Evolutionary conservation across 2,888 invertebrate genomes (phyloP).

Genomic region (Eupeodes latifasciatus): DNA sequence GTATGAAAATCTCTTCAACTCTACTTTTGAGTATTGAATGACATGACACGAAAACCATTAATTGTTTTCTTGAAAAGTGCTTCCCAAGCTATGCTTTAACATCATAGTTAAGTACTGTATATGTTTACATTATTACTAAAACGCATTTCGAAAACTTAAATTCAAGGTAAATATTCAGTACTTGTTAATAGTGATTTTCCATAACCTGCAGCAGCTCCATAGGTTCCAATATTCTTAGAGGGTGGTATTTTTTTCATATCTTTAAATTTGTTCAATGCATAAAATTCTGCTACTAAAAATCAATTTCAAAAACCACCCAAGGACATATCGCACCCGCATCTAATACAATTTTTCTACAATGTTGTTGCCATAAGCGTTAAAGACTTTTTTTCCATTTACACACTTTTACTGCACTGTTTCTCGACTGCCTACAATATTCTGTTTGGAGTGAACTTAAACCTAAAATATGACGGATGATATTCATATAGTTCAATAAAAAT

Average conservation of each 20-base stretch:
- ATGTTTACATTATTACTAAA: too few species aligned
- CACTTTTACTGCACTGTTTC: too few species aligned
- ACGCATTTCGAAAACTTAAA: not conserved
- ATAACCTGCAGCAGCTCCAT: not conserved
- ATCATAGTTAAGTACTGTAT: too few species aligned
- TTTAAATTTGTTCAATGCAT: not conserved
- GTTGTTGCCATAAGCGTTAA: conserved; percentile 42
- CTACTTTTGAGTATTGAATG: too few species aligned
- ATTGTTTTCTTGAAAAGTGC: too few species aligned
- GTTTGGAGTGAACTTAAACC: conserved; percentile 24
- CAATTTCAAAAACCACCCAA: conserved; percentile 22
- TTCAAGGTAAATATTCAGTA: not conserved
- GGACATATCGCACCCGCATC: not conserved
- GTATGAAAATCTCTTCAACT: too few species aligned
- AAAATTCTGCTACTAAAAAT: not conserved
- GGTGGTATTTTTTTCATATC: not conserved
- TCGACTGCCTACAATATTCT: not conserved
- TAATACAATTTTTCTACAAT: conserved; percentile 16
- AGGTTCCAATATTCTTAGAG: too few species aligned
- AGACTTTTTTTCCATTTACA: not conserved
- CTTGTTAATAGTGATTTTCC: not conserved
- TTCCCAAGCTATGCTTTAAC: too few species aligned
- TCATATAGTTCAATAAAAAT: conserved; percentile 52
- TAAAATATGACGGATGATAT: conserved; percentile 71
- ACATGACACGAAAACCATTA: too few species aligned